Conservation (phyloP, 1,140 invertebrate genomes). For the Drosophila sucinea region DNA sequence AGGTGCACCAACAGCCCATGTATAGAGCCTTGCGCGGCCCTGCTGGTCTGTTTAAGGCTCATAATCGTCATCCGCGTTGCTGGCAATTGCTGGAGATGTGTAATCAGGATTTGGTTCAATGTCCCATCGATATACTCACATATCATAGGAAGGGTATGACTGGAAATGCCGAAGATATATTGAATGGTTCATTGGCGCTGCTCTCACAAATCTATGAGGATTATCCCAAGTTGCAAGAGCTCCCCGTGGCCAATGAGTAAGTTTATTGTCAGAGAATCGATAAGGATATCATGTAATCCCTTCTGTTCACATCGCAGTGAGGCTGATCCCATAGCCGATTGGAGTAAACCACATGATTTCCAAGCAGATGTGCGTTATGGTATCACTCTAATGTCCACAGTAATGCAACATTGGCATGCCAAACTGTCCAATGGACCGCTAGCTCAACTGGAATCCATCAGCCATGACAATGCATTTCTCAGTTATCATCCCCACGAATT, state of each 20-base stretch:
- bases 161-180: constrained; percentile 69
- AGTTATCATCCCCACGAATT: constrained; percentile 84
- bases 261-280: constrained; percentile 17
- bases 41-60: constrained; percentile 83
- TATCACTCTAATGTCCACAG: constrained; percentile 78
- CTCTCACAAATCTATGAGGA: constrained; percentile 70
- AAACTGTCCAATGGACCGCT: constrained; percentile 58
- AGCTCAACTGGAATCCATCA: constrained; percentile 77
- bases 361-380: constrained; percentile 84
- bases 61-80: constrained; percentile 82
- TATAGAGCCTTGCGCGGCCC: constrained; percentile 82
- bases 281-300: not conserved
- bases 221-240: constrained; percentile 75
- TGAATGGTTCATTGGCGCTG: constrained; percentile 75
- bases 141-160: constrained; percentile 84
- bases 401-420: constrained; percentile 81
- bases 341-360: constrained; percentile 83
- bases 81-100: constrained; percentile 83
- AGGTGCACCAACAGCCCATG: constrained; percentile 39
- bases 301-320: constrained; percentile 72
- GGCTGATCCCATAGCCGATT: constrained; percentile 84
- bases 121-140: constrained; percentile 83
- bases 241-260: constrained; percentile 84
- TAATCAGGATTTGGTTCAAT: constrained; percentile 66
- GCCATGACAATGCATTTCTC: constrained; percentile 84